Conservation (phyloP, 2,113 vertebrate genomes). For the Chionodraco myersi region DNA sequence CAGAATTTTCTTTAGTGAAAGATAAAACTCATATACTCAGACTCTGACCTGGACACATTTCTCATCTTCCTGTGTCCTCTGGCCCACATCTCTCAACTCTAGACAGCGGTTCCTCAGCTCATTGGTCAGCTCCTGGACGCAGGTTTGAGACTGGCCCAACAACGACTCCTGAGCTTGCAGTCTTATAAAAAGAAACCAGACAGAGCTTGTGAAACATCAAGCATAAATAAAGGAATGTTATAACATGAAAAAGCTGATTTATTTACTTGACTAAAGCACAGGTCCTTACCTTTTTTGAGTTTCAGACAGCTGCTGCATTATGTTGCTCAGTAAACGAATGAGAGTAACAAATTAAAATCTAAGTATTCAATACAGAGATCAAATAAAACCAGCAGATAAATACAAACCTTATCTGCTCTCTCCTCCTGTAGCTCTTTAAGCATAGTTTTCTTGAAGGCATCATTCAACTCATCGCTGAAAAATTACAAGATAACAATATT, state of each 20-base stretch:
- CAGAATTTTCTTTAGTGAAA: not conserved
- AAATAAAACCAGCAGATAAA: not conserved
- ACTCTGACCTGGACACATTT: constrained; percentile 77
- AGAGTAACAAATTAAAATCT: not conserved
- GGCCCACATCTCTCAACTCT: constrained; percentile 76
- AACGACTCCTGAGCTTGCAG: constrained; percentile 73
- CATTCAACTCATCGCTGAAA: constrained; percentile 72
- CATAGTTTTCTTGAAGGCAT: constrained; percentile 69
- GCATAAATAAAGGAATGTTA: not conserved
- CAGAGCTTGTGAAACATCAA: not conserved
- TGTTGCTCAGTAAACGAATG: constrained; percentile 68
- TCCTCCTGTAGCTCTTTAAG: constrained; percentile 86
- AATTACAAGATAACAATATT: constrained; percentile 18
- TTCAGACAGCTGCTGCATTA: constrained; percentile 84
- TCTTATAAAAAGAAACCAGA: constrained; percentile 52
- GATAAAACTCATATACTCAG: not conserved
- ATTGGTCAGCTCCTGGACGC: constrained; percentile 83
- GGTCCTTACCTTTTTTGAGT: constrained; percentile 86
- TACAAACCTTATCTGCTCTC: constrained; percentile 85
- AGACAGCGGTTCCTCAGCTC: constrained; percentile 83
- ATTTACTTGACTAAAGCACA: not conserved
- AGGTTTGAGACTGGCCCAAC: constrained; percentile 80
- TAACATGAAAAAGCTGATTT: not conserved
- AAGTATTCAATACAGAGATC: not conserved
- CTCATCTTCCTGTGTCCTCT: constrained; percentile 73